Base-by-base conservation (phyloP, 2,888 invertebrate genomes). In the Oscheius sp. region DNA sequence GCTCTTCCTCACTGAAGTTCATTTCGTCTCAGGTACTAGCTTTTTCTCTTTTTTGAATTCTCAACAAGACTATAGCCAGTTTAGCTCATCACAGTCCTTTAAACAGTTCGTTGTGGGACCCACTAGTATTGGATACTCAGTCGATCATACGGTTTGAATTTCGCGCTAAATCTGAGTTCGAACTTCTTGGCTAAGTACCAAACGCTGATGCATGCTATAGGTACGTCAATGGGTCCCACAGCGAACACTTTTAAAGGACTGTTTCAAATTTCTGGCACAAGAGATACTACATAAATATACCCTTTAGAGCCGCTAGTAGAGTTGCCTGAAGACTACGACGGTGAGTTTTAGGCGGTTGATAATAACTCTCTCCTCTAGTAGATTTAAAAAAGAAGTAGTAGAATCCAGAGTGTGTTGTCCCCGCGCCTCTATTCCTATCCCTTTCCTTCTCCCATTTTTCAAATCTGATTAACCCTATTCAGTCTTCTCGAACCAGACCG, bases 1-100 rank as follows among this genome's bases (percentile, higher is more conserved):
- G 95, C 93, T 96, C 84, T 93, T 96, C 91, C 92, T 96, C 88
- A 95, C 95, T 90, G 96, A 96, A 91, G 92, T 96, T 79, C 93
- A 93, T 74, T 96, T 96, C 90, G 93, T 93, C 85, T 95, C 95
- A 85, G 93, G 94, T 94, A 55, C 21, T 3, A 9, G 7, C n/a
- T n/a, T n/a, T 60, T 60, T 60, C 35, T 33, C n/a, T 55, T 55
- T 68, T 3, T 55, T 55, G 21, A 10, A 13, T 55, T 48, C 50
- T n/a, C 4, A 2, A 21, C n/a, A n/a, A n/a, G n/a, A n/a, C n/a
- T n/a, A n/a, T n/a, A 21, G 21, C 21, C 21, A 21, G 21, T 21
- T 21, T 21, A 21, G 0, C 21, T 21, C 21, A 21, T 21, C 21
- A 21, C 21, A 21, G 21, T 21, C 21, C 21, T 21, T 21, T 21